These are phyloP conservation scores for Drosophila sucinea DNA, from an alignment of 1,140 invertebrate genomes.

Conservation along the genomic window DNA sequence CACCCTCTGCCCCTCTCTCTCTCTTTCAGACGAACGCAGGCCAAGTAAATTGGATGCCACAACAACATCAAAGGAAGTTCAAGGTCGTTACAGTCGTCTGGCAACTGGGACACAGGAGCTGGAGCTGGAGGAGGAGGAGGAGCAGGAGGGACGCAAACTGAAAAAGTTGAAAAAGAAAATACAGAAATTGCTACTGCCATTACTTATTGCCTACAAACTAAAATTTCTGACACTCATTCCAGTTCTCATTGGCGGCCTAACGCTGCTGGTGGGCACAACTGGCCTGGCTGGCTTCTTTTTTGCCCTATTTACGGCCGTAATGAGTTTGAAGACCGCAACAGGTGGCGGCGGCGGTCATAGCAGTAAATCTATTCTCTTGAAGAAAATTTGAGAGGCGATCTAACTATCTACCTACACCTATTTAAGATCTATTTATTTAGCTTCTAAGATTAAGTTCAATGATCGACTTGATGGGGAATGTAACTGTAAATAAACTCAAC, in stretches of 20 bases:
- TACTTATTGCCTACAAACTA: constrained; percentile 91
- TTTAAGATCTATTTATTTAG: constrained; percentile 31
- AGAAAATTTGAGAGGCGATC: constrained; percentile 60
- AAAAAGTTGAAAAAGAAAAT: constrained; percentile 86
- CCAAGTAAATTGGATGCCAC: constrained; percentile 47
- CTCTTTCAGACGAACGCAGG: constrained; percentile 31
- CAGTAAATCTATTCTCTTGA: constrained; percentile 71
- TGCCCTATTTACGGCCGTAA: constrained; percentile 88
- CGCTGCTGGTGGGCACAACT: constrained; percentile 89
- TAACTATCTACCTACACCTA: background rate
- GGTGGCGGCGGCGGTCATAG: constrained; percentile 54
- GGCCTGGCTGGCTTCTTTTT: constrained; percentile 93
- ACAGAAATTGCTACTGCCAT: constrained; percentile 88
- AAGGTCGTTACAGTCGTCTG: constrained; percentile 61
- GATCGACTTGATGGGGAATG: background rate
- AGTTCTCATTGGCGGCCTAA: constrained; percentile 88
- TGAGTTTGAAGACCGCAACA: constrained; percentile 84
- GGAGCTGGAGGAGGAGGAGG: background rate
- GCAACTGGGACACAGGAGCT: constrained; percentile 23
- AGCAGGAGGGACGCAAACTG: constrained; percentile 60
- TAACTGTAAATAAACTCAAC: background rate
- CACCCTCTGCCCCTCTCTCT: background rate
- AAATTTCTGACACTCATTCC: constrained; percentile 92
- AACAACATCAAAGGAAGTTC: constrained; percentile 69
- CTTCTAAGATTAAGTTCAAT: constrained; percentile 9